Base-by-base conservation (phyloP, 2,888 invertebrate genomes). In the Isoperla grammatica region DNA sequence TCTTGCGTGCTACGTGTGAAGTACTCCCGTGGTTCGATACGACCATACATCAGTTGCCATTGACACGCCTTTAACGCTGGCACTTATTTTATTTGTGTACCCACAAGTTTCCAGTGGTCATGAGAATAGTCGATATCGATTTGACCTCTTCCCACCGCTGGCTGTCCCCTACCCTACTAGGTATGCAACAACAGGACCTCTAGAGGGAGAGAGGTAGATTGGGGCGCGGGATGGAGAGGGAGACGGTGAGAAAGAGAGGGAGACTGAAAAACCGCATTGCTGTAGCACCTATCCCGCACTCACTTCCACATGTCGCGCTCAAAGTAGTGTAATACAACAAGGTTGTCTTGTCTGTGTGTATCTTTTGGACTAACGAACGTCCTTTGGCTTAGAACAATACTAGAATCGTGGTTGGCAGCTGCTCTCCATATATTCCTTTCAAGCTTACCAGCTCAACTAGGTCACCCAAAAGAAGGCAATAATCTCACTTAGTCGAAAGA, bases 111-210 rank as follows among this genome's bases (percentile, higher is more conserved):
- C 29, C 22, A 15, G 49, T 50, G 49, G 49, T 50, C 49, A 50
- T 35, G 29, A 58, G 29, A 42, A 23, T 35, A 19, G 54, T 37
- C 45, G 54, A 53, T 59, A 59, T 59, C 54, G 59, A 59, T 59
- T 59, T 45, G 37, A 42, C 43, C 15, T 50, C 19, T 50, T 35
- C 13, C 43, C 23, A 22, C 6, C 29, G 4, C 49, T 2, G 20
- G 4, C 29, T 29, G 45, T 19, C 20, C 20, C 15, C n/a, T 50
- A 11, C 53, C n/a, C n/a, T 53, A 53, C 53, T 53, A 53, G 37
- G 53, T 53, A 53, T 53, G 53, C 53, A 53, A 39, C 53, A 53
- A 53, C 53, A 39, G 53, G 39, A 39, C 19, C 29, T 39, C 53
- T 4, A 29, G 17, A 13, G 11, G 11, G 53, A 39, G 19, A 17